Base-by-base conservation (phyloP, 2,888 invertebrate species). In the Tinea semifulvella region DNA sequence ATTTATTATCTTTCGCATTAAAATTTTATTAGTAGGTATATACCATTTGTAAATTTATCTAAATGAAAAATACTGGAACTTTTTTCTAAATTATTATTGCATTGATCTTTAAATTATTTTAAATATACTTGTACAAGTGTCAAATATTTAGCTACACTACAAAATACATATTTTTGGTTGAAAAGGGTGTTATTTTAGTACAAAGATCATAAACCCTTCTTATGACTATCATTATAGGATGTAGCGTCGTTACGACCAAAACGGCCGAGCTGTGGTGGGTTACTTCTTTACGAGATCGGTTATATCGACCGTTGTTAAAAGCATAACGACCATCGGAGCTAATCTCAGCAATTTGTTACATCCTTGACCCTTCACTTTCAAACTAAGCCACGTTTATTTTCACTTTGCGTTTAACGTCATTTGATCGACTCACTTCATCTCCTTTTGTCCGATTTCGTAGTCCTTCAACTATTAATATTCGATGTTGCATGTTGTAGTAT, bases 241-340 rank as follows among this genome's bases (percentile, higher is more conserved):
- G 54, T 60, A 57, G 59, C 54, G 51, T 55, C 55, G 53, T 63
- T 67, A 69, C 62, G 65, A 62, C 58, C 60, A 56, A 19, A 56
- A 56, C 52, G 42, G 60, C 56, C 61, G 50, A 60, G 68, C 70
- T 60, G 63, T 63, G 56, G 62, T 57, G 61, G 65, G 63, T 62
- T 62, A 65, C 58, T 50, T 49, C 50, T 57, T 59, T 46, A 61
- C 61, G 55, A 62, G 59, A 61, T 61, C 58, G 10, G 55, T 53
- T 56, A 56, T 56, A 55, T 56, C 56, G 55, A 53, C 54, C 46
- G 45, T 49, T 63, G 60, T 70, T 62, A 65, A 65, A 60, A 56
- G 61, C 31, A 63, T 65, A 67, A 66, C 59, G 63, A 56, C 61
- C 56, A 42, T 46, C 39, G 62, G 54, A 60, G 58, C 64, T 65